Percentiles rank a stretch among this genome's conserved stretches.
Conservation (phyloP, 1,140 invertebrate genomes). For the Panagrolaimus sp. region DNA sequence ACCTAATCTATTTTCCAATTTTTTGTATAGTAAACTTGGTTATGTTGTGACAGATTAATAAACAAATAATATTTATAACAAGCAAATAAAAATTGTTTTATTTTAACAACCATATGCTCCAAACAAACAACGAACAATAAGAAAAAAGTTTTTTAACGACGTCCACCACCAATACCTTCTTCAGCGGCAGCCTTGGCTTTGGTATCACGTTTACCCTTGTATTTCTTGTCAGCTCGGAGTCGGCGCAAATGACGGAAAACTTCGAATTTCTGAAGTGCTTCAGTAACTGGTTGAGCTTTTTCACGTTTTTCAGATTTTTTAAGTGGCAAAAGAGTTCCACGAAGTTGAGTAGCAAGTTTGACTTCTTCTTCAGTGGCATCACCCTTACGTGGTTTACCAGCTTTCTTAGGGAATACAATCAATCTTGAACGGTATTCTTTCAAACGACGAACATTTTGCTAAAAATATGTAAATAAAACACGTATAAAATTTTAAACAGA, state of each 20-base stretch:
- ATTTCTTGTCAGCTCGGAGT: conserved; percentile 79
- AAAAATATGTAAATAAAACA: conserved; percentile 59
- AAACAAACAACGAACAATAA: conserved; percentile 19
- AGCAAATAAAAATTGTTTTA: conserved; percentile 7
- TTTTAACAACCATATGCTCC: neutral
- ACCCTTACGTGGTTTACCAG: conserved; percentile 84
- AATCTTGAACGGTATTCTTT: conserved; percentile 92
- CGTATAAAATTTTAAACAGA: neutral
- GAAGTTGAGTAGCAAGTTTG: conserved; percentile 81
- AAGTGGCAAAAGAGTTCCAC: conserved; percentile 77
- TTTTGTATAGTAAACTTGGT: conserved; percentile 5
- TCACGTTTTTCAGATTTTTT: conserved; percentile 65
- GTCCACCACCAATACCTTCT: conserved; percentile 63
- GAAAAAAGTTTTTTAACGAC: conserved; percentile 19
- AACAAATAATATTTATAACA: conserved; percentile 4
- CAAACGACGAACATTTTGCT: conserved; percentile 86
- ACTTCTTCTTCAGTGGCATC: conserved; percentile 87
- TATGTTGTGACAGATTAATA: conserved; percentile 5
- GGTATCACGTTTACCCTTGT: conserved; percentile 87
- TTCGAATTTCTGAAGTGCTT: conserved; percentile 84
- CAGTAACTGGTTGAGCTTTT: conserved; percentile 76
- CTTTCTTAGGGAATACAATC: conserved; percentile 82
- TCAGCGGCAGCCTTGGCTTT: conserved; percentile 86
- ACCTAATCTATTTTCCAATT: neutral
- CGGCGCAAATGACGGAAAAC: conserved; percentile 76